Evolutionary conservation across 2,113 vertebrate species (phyloP), one percentile per base, ranked within the genome.

Genomic region (Cathartes aura): DNA sequence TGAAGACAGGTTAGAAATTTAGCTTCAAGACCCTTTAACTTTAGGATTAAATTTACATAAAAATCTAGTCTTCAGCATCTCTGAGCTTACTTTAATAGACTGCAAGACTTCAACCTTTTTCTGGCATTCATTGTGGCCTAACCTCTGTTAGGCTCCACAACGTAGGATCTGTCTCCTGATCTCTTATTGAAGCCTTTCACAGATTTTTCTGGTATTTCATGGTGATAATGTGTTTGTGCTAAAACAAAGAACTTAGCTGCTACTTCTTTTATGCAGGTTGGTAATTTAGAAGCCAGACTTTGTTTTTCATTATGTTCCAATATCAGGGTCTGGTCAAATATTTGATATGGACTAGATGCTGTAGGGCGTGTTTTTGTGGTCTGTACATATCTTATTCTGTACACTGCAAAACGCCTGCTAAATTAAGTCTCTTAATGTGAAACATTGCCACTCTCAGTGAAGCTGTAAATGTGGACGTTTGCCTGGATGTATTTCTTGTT

Each of bases 401-500:
- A 15, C 29, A 1, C 63, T 86, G 74, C 16, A 27, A 9, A 74
- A 36, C 13, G 2, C 5, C 64, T 30, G 32, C 86, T 64, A 15
- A 29, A 6, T n/a, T 6, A 17, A 52, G 58, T 64, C n/a, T 92
- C 26, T 36, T 48, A 5, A 5, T 15, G 17, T 55, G 78, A 85
- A 82, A 40, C 29, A 0, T 29, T 72, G 42, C 38, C 43, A 6
- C 32, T 34, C 6, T 71, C 43, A 29, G 62, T 62, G 79, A 26
- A 74, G 72, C 45, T 81, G 62, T 72, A 32, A 47, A 58, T 36
- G 86, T 89, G 71, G 23, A 70, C 26, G 0, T 88, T 87, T 95
- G 81, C 80, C 52, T 91, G 85, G 58, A 87, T 95, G 58, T 78
- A 7, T 94, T 23, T 90, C 96, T 73, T 87, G 30, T 87, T 97